Percentiles rank a stretch among this genome's conserved stretches.
phyloP scores from a whole-genome alignment of 2,888 invertebrate genomes.

The Clusia tigrina region DNA sequence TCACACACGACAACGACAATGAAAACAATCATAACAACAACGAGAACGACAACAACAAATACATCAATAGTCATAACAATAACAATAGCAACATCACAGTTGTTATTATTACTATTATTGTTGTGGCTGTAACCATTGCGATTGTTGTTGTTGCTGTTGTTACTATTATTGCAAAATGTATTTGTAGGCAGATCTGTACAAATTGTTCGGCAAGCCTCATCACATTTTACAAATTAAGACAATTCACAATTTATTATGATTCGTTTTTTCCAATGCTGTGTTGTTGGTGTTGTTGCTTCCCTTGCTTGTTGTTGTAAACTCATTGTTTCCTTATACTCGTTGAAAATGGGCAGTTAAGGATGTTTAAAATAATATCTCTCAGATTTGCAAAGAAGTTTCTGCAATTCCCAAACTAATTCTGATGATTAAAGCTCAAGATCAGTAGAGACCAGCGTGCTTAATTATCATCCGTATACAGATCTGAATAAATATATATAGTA shows the following conservation, averaged over 20 bases:
- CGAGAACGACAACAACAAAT: constrained; percentile 6
- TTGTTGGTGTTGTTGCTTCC: not conserved
- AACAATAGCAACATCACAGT: not conserved
- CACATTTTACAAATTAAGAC: constrained; percentile 21
- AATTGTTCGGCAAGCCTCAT: constrained; percentile 11
- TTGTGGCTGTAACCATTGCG: not conserved
- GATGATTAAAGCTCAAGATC: too few relatives aligned
- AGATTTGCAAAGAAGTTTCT: too few relatives aligned
- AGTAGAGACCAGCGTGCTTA: too few relatives aligned
- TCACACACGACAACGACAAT: too few relatives aligned
- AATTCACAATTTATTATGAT: too few relatives aligned
- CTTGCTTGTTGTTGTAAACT: not conserved
- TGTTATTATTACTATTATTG: not conserved
- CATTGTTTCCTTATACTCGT: not conserved
- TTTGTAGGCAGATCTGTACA: not conserved
- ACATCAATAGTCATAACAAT: not conserved
- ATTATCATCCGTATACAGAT: too few relatives aligned
- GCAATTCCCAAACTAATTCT: too few relatives aligned
- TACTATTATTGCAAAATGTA: not conserved
- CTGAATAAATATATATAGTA: too few relatives aligned
- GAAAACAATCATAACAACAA: not conserved
- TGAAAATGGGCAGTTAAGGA: too few relatives aligned
- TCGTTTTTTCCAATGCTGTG: too few relatives aligned
- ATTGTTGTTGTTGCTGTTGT: not conserved
- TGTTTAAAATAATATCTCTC: too few relatives aligned